Conservation (phyloP, 2,797 vertebrate species). For the Myioborus miniatus region DNA sequence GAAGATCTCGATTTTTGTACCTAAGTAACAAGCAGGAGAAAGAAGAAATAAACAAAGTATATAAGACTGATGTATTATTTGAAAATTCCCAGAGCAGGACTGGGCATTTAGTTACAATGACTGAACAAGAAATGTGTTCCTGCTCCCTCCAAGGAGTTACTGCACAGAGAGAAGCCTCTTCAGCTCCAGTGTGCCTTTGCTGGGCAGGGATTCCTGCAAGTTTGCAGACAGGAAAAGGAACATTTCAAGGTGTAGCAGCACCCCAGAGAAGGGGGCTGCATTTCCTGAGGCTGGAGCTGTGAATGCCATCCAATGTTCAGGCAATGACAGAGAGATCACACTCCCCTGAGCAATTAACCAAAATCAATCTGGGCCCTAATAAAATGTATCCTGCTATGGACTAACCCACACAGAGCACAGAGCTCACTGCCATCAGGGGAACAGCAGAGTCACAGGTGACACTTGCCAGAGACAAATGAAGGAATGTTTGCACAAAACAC, state of each 20-base stretch:
- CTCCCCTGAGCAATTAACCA: accelerated
- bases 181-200: neutral
- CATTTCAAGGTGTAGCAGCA: neutral
- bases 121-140: neutral
- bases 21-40: neutral
- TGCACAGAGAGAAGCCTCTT: neutral
- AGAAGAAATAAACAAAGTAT: neutral
- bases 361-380: neutral
- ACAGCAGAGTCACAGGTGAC: neutral
- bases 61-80: constrained; percentile 13
- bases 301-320: neutral
- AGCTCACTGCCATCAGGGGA: neutral
- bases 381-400: neutral
- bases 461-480: neutral
- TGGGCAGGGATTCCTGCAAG: neutral
- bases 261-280: neutral
- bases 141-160: neutral
- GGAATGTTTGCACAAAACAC: neutral
- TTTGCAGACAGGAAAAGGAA: neutral
- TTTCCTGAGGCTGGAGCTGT: neutral
- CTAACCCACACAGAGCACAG: neutral
- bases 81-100: constrained; percentile 21
- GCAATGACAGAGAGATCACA: neutral
- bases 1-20: neutral
- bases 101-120: neutral